These are phyloP conservation scores for Heliangelus exortis DNA, from an alignment of 2,797 vertebrate species.

Conservation along the genomic window DNA sequence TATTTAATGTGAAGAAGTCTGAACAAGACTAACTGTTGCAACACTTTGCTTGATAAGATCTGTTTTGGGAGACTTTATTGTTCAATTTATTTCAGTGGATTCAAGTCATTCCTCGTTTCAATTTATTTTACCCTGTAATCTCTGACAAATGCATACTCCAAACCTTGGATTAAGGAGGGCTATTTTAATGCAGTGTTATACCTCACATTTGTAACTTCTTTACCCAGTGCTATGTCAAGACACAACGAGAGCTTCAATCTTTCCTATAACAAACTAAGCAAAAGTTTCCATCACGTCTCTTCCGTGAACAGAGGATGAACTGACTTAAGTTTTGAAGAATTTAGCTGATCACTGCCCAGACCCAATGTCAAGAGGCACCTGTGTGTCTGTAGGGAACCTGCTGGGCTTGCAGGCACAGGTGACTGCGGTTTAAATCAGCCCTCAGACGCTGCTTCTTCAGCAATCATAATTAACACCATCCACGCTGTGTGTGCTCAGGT, in stretches of 20 bases:
- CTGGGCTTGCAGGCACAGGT: too few relatives aligned
- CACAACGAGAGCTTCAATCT: not conserved
- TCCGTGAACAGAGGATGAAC: too few relatives aligned
- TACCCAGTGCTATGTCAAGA: not conserved
- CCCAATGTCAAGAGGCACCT: too few relatives aligned
- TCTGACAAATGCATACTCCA: not conserved
- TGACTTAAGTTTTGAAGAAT: too few relatives aligned
- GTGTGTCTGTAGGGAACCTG: too few relatives aligned
- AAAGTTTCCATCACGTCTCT: fast-evolving
- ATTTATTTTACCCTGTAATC: too few relatives aligned
- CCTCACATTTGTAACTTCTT: not conserved
- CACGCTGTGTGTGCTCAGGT: too few relatives aligned
- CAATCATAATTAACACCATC: too few relatives aligned
- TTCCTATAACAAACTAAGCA: not conserved
- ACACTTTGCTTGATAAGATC: too few relatives aligned
- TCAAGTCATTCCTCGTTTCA: not conserved
- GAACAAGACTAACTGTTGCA: not conserved
- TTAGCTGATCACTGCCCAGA: too few relatives aligned
- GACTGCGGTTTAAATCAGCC: too few relatives aligned
- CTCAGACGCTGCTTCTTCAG: too few relatives aligned
- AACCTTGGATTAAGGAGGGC: not conserved
- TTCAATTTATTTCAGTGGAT: not conserved
- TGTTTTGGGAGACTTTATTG: not conserved
- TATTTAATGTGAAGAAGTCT: fast-evolving
- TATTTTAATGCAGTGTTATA: fast-evolving